phyloP scores from a whole-genome alignment of 2,888 invertebrate genomes.

The Erebia palarica region DNA sequence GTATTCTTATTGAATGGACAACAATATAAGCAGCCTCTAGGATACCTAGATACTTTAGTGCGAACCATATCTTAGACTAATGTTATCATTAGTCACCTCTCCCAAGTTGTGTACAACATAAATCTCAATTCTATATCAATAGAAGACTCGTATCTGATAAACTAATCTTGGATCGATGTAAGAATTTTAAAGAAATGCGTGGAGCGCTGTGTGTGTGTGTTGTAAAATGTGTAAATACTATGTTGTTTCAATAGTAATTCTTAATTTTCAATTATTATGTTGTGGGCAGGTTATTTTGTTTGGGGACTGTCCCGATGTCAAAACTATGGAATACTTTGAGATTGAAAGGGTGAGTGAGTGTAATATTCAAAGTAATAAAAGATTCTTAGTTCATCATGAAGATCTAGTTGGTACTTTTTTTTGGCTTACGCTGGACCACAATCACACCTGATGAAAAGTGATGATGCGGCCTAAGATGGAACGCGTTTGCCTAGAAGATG shows the following conservation, averaged over 20 bases:
- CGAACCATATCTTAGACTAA: slow-evolving; percentile 2
- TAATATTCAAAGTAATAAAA: background rate
- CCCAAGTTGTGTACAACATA: slow-evolving; percentile 5
- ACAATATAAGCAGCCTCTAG: no score
- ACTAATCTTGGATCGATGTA: slow-evolving; percentile 6
- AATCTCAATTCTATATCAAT: slow-evolving; percentile 19
- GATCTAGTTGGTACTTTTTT: no score
- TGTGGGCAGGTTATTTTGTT: slow-evolving; percentile 63
- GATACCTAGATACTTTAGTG: no score
- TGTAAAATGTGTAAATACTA: slow-evolving; percentile 46
- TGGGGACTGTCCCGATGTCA: slow-evolving; percentile 59
- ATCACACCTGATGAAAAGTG: no score
- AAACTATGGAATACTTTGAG: slow-evolving; percentile 66
- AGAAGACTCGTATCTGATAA: slow-evolving; percentile 17
- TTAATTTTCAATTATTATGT: slow-evolving; percentile 41
- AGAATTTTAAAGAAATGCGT: background rate
- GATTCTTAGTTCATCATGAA: background rate
- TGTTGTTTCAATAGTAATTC: slow-evolving; percentile 41
- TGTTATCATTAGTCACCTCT: background rate
- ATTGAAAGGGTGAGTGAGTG: slow-evolving; percentile 66
- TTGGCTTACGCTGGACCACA: no score
- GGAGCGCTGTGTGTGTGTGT: background rate
- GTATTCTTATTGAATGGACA: no score
- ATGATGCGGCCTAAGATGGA: no score
- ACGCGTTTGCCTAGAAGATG: no score